Conservation (phyloP, 2,113 vertebrate genomes). For the Cheilinus undulatus region DNA sequence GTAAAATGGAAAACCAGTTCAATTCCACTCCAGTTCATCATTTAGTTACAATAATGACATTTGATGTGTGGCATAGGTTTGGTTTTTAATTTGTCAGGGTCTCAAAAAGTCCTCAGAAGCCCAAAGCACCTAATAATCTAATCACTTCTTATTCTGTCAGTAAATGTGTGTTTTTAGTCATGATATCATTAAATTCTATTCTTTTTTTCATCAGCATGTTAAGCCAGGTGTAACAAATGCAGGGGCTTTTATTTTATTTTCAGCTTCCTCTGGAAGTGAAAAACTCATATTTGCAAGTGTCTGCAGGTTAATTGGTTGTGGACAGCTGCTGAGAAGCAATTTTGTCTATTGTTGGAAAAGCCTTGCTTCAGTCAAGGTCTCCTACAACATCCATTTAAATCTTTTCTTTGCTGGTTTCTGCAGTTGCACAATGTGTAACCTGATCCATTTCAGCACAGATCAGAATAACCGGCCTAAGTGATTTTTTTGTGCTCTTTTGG, state of each 20-base stretch:
- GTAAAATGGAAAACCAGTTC: background rate
- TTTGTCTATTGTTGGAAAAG: slow-evolving; percentile 39
- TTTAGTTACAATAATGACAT: background rate
- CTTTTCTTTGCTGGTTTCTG: slow-evolving; percentile 25
- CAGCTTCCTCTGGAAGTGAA: slow-evolving; percentile 16
- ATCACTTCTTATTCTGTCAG: background rate
- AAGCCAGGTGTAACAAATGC: background rate
- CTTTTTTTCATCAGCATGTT: background rate
- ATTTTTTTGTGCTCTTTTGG: slow-evolving; percentile 65
- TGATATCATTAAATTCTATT: slow-evolving; percentile 7
- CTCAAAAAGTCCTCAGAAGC: background rate
- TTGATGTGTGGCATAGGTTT: background rate
- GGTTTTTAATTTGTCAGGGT: background rate
- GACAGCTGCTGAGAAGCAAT: slow-evolving; percentile 56
- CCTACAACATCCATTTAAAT: slow-evolving; percentile 17
- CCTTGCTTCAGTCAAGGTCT: slow-evolving; percentile 39
- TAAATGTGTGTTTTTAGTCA: background rate
- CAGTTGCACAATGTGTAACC: slow-evolving; percentile 31
- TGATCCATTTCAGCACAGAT: slow-evolving; percentile 53
- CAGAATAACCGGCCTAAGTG: slow-evolving; percentile 56
- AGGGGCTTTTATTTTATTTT: slow-evolving; percentile 8
- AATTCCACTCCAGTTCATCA: background rate
- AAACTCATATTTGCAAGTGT: slow-evolving; percentile 17
- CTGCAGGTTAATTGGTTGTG: slow-evolving; percentile 53
- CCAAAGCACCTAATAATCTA: background rate